phyloP scores from a whole-genome alignment of 1,140 invertebrate species.

The Plodia interpunctella region DNA sequence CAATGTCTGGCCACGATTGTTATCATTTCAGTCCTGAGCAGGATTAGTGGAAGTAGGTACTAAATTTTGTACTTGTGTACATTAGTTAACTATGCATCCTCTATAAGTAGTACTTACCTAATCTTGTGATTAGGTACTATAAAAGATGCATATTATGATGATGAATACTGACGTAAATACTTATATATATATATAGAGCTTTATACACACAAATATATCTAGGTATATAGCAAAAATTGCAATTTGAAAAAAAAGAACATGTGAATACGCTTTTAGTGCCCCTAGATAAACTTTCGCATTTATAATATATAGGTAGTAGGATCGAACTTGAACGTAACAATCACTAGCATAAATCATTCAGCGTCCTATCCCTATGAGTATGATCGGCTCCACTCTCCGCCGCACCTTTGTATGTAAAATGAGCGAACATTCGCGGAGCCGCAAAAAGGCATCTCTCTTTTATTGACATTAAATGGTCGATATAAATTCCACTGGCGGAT shows the following conservation, averaged over 20 bases:
- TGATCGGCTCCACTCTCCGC: slow-evolving; percentile 53
- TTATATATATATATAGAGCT: too few relatives aligned
- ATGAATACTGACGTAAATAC: too few relatives aligned
- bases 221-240: too few relatives aligned
- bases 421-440: slow-evolving; percentile 41
- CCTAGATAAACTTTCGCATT: not conserved
- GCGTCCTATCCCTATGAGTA: slow-evolving; percentile 11
- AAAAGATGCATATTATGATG: too few relatives aligned
- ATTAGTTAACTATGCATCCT: too few relatives aligned
- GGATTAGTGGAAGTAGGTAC: too few relatives aligned
- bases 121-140: too few relatives aligned
- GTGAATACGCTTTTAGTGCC: too few relatives aligned
- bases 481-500: slow-evolving; percentile 72
- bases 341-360: not conserved
- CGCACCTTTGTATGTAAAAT: slow-evolving; percentile 69
- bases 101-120: too few relatives aligned
- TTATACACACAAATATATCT: too few relatives aligned
- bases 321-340: not conserved
- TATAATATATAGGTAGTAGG: not conserved
- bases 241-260: too few relatives aligned
- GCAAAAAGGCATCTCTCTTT: slow-evolving; percentile 51
- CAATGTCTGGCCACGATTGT: slow-evolving; percentile 13
- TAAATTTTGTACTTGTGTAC: too few relatives aligned
- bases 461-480: slow-evolving; percentile 71
- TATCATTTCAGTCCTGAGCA: not conserved